Evolutionary conservation across 92 coral and sea anemone genomes (phyloP).

Genomic region (Muricea muricata): DNA sequence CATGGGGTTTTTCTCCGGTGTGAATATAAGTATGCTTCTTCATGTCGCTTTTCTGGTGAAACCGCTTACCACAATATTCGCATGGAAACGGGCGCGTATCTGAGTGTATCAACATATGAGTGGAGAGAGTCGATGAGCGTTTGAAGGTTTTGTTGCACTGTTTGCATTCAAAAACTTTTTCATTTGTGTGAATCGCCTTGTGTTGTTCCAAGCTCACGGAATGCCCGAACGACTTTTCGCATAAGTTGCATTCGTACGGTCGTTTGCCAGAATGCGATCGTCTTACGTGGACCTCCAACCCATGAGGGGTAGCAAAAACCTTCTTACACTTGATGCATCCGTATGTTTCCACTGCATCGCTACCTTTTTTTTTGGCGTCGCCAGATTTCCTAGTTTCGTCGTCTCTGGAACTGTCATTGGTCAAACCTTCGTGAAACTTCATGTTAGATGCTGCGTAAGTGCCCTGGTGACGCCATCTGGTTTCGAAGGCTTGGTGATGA

Average conservation of each 20-base stretch:
- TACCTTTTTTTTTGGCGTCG: not conserved
- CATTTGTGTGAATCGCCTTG: constrained; percentile 77
- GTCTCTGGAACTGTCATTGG: not conserved
- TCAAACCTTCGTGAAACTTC: not conserved
- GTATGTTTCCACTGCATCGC: constrained; percentile 47
- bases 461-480: constrained; percentile 6
- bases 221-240: constrained; percentile 91
- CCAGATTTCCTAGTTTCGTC: not conserved
- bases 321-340: constrained; percentile 95
- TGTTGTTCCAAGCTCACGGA: constrained; percentile 89
- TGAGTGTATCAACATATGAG: constrained; percentile 96
- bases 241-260: constrained; percentile 82
- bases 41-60: constrained; percentile 98
- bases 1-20: constrained; percentile 95
- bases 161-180: constrained; percentile 80
- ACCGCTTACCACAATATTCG: constrained; percentile 87
- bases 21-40: constrained; percentile 92
- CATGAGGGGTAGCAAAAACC: constrained; percentile 87
- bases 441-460: not conserved
- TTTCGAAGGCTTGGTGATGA: not conserved
- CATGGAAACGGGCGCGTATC: constrained; percentile 96
- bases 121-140: constrained; percentile 91
- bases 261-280: constrained; percentile 83
- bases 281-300: constrained; percentile 94
- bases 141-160: constrained; percentile 88